A percentile compares a stretch with the other conserved stretches of the same genome.
Evolutionary conservation across 2,888 invertebrate species (phyloP).

Genomic region (Phortica magna): DNA sequence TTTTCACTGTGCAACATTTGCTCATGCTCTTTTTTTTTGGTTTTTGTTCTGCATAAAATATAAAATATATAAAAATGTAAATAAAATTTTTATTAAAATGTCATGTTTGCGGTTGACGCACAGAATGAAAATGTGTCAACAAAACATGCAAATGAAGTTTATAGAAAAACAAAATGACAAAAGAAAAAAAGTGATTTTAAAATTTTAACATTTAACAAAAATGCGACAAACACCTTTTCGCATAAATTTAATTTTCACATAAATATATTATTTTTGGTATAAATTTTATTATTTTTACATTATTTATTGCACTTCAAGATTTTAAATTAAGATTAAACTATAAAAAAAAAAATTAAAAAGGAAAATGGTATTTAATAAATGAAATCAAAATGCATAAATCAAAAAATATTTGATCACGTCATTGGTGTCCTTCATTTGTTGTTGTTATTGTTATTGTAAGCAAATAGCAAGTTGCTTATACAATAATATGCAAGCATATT

Average conservation of each 20-base stretch:
- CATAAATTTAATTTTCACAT: not conserved
- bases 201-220: no score
- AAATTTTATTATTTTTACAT: not conserved
- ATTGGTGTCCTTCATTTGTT: conserved; percentile 2
- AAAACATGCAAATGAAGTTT: not conserved
- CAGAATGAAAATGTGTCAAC: conserved; percentile 7
- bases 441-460: conserved; percentile 14
- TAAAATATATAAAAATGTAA: not conserved
- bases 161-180: no score
- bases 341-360: not conserved
- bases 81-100: not conserved
- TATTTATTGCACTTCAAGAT: not conserved
- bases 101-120: conserved; percentile 7
- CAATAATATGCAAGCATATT: not conserved
- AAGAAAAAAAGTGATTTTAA: no score
- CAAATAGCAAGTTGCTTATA: conserved; percentile 35
- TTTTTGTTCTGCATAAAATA: not conserved
- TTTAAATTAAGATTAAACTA: not conserved
- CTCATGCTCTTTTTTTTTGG: not conserved
- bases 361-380: not conserved
- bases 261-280: not conserved
- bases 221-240: not conserved
- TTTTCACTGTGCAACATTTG: not conserved
- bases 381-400: conserved; percentile 23
- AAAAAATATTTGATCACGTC: not conserved